phyloP scores from a whole-genome alignment of 2,797 vertebrate species.

The Muscicapa comitata region DNA sequence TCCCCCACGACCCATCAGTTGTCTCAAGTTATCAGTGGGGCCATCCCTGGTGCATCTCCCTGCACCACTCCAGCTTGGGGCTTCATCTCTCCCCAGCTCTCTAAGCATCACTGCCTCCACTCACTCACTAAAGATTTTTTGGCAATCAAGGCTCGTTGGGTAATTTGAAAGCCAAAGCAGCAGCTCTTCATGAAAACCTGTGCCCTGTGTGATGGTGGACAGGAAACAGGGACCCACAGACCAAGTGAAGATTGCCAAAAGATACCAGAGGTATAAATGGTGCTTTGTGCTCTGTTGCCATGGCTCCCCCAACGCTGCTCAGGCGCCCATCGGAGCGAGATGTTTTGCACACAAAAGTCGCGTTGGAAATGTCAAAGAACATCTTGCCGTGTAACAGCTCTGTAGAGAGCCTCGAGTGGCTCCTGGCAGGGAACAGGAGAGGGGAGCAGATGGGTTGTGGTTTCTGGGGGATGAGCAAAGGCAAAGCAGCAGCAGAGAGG shows the following conservation, averaged over 20 bases:
- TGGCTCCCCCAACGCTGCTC: slow-evolving; percentile 67
- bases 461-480: slow-evolving; percentile 11
- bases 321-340: slow-evolving; percentile 42
- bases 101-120: not conserved
- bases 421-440: not conserved
- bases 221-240: not conserved
- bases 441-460: slow-evolving; percentile 20
- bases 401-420: not conserved
- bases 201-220: fast-evolving
- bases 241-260: not conserved
- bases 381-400: slow-evolving; percentile 40
- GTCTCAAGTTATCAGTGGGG: fast-evolving
- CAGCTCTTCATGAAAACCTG: not conserved
- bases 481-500: not conserved
- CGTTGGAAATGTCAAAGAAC: slow-evolving; percentile 73
- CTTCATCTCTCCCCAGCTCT: not conserved
- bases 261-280: not conserved
- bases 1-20: not conserved
- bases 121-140: not conserved
- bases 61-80: not conserved
- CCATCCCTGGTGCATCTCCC: not conserved
- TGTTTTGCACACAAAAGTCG: slow-evolving; percentile 62
- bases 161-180: not conserved
- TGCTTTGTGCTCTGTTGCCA: slow-evolving; percentile 63
- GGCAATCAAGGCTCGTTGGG: fast-evolving